Evolutionary conservation across 2,797 vertebrate species (phyloP).

Genomic region (Myotis daubentonii): DNA sequence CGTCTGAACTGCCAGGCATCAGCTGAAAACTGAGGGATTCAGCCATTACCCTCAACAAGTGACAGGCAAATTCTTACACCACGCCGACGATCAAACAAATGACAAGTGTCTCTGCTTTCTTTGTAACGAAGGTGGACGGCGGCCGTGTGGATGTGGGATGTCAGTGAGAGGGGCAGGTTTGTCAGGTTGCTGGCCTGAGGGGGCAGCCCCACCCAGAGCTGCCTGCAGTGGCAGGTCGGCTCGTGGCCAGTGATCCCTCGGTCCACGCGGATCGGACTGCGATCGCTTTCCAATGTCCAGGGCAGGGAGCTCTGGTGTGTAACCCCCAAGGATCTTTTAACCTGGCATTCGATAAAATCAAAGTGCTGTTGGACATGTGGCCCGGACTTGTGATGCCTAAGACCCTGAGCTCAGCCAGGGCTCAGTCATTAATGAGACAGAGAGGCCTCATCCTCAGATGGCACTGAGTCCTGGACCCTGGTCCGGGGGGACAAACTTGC

Average conservation of each 20-base stretch:
- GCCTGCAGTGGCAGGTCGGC: not conserved
- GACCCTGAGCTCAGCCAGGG: conserved; percentile 49
- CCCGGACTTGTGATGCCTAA: conserved; percentile 26
- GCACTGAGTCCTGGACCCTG: conserved; percentile 31
- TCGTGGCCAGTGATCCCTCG: rapidly evolving
- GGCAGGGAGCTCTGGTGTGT: not conserved
- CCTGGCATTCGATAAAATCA: conserved; percentile 58
- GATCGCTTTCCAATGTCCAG: not conserved
- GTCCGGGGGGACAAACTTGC: conserved; percentile 65
- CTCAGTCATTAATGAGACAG: conserved; percentile 62
- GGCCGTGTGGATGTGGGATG: not conserved
- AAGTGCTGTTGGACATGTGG: not conserved
- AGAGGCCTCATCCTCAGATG: conserved; percentile 59
- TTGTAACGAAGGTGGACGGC: conserved; percentile 47
- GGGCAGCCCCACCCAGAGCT: not conserved
- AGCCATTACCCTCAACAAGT: conserved; percentile 68
- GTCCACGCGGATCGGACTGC: not conserved
- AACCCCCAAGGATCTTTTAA: conserved; percentile 50
- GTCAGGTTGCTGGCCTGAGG: not conserved
- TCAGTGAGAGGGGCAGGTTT: not conserved
- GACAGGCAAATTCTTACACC: conserved; percentile 64
- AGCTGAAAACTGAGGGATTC: conserved; percentile 55
- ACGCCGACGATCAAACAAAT: conserved; percentile 48
- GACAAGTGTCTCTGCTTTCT: conserved; percentile 64
- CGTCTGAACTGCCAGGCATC: conserved; percentile 52